phyloP scores from a whole-genome alignment of 2,888 invertebrate species.

The Leucoptera coffeella region DNA sequence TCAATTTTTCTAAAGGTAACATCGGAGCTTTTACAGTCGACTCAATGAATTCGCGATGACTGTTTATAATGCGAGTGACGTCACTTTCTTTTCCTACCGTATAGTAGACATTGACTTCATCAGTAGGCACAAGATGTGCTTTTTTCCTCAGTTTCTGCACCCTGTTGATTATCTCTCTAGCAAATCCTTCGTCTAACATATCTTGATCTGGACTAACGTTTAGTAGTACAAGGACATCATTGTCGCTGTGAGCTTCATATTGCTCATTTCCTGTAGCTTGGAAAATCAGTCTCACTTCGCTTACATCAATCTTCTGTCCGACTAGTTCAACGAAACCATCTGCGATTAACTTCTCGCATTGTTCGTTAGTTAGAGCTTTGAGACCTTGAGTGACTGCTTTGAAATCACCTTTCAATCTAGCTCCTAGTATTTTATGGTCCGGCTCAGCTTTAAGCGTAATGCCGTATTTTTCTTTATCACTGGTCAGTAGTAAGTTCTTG shows the following conservation, averaged over 20 bases:
- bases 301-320: conserved; percentile 70
- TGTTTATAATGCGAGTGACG: conserved; percentile 61
- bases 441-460: conserved; percentile 89
- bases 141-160: conserved; percentile 95
- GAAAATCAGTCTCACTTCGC: conserved; percentile 80
- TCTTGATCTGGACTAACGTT: conserved; percentile 85
- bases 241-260: conserved; percentile 88
- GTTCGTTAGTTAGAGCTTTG: conserved; percentile 67
- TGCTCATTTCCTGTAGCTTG: conserved; percentile 61
- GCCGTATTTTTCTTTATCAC: conserved; percentile 88
- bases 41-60: conserved; percentile 73
- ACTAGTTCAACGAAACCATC: conserved; percentile 66
- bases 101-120: conserved; percentile 80
- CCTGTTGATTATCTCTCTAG: conserved; percentile 92
- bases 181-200: conserved; percentile 90
- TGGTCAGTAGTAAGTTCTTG: conserved; percentile 72
- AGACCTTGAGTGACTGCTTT: conserved; percentile 80
- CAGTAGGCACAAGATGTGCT: conserved; percentile 85
- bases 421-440: conserved; percentile 87
- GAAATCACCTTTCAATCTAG: conserved; percentile 82
- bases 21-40: conserved; percentile 77
- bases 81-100: conserved; percentile 55
- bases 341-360: conserved; percentile 70
- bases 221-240: conserved; percentile 81
- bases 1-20: conserved; percentile 39